Conservation (phyloP, 2,113 vertebrate species). For the Excalfactoria chinensis region DNA sequence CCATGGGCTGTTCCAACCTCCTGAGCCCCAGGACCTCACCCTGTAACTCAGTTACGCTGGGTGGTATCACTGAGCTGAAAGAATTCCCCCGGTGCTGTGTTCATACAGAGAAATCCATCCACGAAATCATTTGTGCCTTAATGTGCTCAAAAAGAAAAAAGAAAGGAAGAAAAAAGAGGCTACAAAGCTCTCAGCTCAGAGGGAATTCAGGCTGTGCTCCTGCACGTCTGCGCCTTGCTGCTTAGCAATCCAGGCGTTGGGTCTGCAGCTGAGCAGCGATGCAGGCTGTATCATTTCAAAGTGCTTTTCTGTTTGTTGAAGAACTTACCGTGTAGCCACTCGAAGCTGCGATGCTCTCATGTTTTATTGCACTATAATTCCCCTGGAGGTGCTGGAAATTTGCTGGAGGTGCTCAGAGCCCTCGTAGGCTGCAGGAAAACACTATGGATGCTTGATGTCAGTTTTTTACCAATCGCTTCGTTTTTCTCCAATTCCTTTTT, state of each 20-base stretch:
- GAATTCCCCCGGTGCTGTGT: background rate
- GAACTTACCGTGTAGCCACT: background rate
- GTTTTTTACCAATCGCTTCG: constrained; percentile 23
- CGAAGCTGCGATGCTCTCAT: background rate
- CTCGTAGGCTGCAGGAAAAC: background rate
- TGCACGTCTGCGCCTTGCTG: background rate
- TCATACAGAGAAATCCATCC: background rate
- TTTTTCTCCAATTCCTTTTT: constrained; percentile 46
- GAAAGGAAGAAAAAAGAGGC: no score
- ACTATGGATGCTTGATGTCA: background rate
- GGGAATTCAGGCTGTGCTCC: background rate
- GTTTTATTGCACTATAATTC: constrained; percentile 63
- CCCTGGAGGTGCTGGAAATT: background rate
- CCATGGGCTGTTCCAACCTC: rapidly evolving
- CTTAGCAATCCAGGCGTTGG: background rate
- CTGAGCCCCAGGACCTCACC: background rate
- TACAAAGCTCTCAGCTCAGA: background rate
- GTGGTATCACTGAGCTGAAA: background rate
- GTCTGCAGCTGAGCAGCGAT: background rate
- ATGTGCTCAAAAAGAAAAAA: background rate
- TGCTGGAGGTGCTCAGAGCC: constrained; percentile 53
- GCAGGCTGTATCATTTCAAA: background rate
- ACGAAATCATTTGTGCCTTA: background rate
- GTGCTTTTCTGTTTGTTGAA: constrained; percentile 13
- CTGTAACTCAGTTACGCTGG: rapidly evolving